Percentiles rank a stretch among this genome's conserved stretches.
Conservation (phyloP, 2,888 invertebrate genomes). For the Nymphalis c-album region DNA sequence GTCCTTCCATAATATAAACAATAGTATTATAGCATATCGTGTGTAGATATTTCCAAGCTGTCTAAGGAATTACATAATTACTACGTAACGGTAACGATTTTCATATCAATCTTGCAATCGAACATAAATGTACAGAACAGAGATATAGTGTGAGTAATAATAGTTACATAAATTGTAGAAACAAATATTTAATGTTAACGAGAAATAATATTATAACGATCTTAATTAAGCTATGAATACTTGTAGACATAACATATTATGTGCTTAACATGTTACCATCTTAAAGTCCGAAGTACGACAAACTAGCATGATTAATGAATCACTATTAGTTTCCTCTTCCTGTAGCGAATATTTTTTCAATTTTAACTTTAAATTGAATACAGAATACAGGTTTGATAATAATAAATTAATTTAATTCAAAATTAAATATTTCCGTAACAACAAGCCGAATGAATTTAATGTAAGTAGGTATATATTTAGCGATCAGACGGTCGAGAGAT, state of each 20-base stretch:
- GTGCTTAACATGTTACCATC: neutral
- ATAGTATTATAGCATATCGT: neutral
- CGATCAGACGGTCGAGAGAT: slow-evolving; percentile 34
- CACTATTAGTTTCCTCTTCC: neutral
- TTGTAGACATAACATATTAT: too few species aligned
- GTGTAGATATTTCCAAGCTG: neutral
- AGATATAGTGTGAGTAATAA: neutral
- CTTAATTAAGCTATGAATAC: neutral
- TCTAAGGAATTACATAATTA: slow-evolving; percentile 30
- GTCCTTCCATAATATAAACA: neutral
- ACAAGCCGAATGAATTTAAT: neutral
- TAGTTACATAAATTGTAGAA: neutral
- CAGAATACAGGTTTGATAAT: neutral
- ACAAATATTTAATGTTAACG: neutral
- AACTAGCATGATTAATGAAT: neutral
- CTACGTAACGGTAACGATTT: slow-evolving; percentile 30
- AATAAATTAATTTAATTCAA: neutral
- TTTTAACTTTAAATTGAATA: neutral
- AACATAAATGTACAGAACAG: slow-evolving; percentile 6
- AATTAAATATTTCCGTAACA: neutral
- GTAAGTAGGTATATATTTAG: slow-evolving; percentile 49
- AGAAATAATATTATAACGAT: neutral
- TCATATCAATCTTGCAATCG: slow-evolving; percentile 6
- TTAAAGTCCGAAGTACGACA: slow-evolving; percentile 1
- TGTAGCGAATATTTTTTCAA: neutral